Percentiles rank a stretch among this genome's conserved stretches.
phyloP scores from a whole-genome alignment of 1,140 invertebrate species.

The Heterodera schachtii region DNA sequence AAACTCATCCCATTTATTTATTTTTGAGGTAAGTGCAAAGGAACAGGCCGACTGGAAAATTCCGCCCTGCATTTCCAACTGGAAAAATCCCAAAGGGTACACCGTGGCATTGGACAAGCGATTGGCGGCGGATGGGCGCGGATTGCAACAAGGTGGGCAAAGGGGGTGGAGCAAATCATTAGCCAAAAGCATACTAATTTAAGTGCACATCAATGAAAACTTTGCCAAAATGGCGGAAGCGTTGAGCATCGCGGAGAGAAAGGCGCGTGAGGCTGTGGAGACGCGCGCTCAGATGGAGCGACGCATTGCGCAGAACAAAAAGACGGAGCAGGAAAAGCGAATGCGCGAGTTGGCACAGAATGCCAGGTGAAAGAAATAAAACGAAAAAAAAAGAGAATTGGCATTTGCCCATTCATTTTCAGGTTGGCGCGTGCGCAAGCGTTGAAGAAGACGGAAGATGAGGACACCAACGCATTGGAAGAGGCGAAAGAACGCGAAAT shows the following conservation, averaged over 20 bases:
- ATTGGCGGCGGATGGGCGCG: conserved; percentile 93
- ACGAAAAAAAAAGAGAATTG: conserved; percentile 69
- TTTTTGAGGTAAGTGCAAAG: conserved; percentile 81
- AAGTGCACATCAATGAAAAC: conserved; percentile 91
- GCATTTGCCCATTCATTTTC: not conserved
- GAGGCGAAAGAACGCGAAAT: conserved; percentile 86
- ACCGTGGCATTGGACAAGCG: conserved; percentile 98
- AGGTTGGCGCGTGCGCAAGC: conserved; percentile 27
- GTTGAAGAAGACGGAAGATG: conserved; percentile 38
- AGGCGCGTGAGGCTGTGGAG: conserved; percentile 93
- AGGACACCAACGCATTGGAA: conserved; percentile 67
- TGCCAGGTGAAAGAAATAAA: conserved; percentile 74
- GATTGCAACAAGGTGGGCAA: conserved; percentile 77
- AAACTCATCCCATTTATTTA: too few relatives aligned
- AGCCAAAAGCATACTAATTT: not conserved
- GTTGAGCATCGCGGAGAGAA: conserved; percentile 94
- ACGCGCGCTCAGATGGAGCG: conserved; percentile 91
- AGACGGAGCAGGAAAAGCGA: conserved; percentile 96
- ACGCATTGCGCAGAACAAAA: conserved; percentile 94
- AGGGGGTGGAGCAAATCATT: conserved; percentile 66
- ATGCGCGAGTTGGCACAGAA: conserved; percentile 88
- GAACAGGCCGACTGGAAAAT: conserved; percentile 99
- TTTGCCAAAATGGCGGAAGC: conserved; percentile 97
- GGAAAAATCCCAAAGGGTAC: conserved; percentile 98
- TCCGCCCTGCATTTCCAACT: conserved; percentile 98